Base-by-base conservation (phyloP, 2,797 vertebrate genomes). In the Hoplostethus atlanticus region DNA sequence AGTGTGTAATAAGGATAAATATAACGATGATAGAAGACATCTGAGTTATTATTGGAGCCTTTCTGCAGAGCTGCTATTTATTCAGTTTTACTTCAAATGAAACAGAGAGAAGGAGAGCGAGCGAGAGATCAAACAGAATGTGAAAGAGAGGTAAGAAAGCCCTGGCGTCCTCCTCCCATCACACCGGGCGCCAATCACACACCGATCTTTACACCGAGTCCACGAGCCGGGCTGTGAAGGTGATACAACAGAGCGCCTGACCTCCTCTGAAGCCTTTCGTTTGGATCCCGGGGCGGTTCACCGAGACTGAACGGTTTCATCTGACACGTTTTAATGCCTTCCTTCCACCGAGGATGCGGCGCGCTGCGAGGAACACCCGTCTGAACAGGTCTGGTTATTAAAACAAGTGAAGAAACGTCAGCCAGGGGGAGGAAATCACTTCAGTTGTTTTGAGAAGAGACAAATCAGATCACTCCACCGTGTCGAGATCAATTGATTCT, bases 41-140 rank as follows among this genome's bases (percentile, higher is more conserved):
- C 56, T 5, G 53, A 76, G 52, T 61, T 68, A 40, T 65, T 71
- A 48, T 85, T 79, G 52, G 12, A 70, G 74, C 34, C 57, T 70
- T 68, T 69, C 42, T 40, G 40, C 71, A 25, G 54, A 69, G 57
- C 68, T 79, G 6, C 69, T 83, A 80, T 86, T 87, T 84, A 80
- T 82, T 82, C 74, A 77, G 61, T 79, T 77, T 80, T 69, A 71
- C 55, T 77, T 46, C 52, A 66, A 73, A 82, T 81, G 73, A 81
- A 82, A 77, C 57, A 11, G 25, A 73, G 69, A 25, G 62, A 60
- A 64, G 54, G 60, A 31, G 44, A 34, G 30, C 25, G 12, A 42
- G 68, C 2, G 59, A 79, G 64, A 0, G 66, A 86, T 89, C 81
- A 87, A 88, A 88, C 67, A 69, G 82, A 89, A 84, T 80, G 71